Evolutionary conservation across 2,888 invertebrate genomes (phyloP).

Genomic region (Rhyacophila evoluta): DNA sequence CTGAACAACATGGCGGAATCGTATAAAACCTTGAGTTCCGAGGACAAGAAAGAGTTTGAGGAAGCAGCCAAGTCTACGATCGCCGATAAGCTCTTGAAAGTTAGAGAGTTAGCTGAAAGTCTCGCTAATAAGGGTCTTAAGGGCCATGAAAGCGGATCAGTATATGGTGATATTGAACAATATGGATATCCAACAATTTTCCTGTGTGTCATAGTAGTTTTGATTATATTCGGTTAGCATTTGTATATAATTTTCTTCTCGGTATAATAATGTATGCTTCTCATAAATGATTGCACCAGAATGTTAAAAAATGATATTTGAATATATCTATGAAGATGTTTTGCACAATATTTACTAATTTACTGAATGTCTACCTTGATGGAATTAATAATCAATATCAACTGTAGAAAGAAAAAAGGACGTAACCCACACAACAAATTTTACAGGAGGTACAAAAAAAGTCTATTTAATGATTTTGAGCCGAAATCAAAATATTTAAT

Average conservation of each 20-base stretch:
- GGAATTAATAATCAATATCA: no score
- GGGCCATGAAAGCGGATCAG: slow-evolving; percentile 54
- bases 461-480: no score
- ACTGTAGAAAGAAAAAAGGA: no score
- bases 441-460: no score
- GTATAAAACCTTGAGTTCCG: slow-evolving; percentile 57
- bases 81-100: slow-evolving; percentile 61
- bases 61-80: slow-evolving; percentile 58
- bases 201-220: slow-evolving; percentile 23
- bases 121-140: slow-evolving; percentile 56
- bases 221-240: slow-evolving; percentile 40
- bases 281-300: no score
- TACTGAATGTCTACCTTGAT: no score
- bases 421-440: no score
- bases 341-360: no score
- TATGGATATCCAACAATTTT: slow-evolving; percentile 34
- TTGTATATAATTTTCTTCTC: slow-evolving; percentile 55
- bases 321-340: no score
- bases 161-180: neutral
- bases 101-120: slow-evolving; percentile 57
- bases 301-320: no score
- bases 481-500: no score
- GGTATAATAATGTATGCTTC: no score
- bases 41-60: slow-evolving; percentile 61
- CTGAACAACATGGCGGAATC: slow-evolving; percentile 56